Evolutionary conservation across 2,797 vertebrate species (phyloP).

Genomic region (Morelia viridis): DNA sequence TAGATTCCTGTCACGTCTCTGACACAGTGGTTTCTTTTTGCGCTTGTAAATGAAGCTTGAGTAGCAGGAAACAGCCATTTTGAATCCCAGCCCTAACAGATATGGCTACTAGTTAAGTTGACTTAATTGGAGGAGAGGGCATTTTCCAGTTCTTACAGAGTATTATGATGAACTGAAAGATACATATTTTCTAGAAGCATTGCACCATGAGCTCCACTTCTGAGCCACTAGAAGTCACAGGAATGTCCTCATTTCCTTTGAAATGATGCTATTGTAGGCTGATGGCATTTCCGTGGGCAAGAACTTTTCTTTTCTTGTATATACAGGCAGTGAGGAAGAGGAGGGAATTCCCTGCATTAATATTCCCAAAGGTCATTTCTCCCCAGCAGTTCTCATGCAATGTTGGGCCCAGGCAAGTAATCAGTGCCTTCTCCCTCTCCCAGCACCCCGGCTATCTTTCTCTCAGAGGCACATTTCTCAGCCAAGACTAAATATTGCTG

Average conservation of each 20-base stretch:
- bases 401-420: not conserved
- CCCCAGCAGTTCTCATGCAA: not conserved
- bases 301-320: not conserved
- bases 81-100: not conserved
- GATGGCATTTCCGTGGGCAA: not conserved
- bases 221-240: not conserved
- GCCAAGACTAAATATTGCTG: not conserved
- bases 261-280: not conserved
- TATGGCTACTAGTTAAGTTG: not conserved
- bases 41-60: not conserved
- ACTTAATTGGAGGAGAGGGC: not conserved
- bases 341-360: not conserved
- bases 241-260: not conserved
- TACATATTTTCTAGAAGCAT: not conserved
- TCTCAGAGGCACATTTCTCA: not conserved
- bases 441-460: not conserved
- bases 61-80: not conserved
- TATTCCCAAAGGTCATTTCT: not conserved
- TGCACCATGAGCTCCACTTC: not conserved
- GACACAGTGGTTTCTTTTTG: not conserved
- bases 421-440: not conserved
- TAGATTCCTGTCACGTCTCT: not conserved
- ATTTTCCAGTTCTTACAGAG: not conserved
- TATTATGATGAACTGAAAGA: not conserved
- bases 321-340: not conserved